These are phyloP conservation scores for Grammomys surdaster DNA, from an alignment of 2,113 vertebrate genomes.

Conservation along the genomic window DNA sequence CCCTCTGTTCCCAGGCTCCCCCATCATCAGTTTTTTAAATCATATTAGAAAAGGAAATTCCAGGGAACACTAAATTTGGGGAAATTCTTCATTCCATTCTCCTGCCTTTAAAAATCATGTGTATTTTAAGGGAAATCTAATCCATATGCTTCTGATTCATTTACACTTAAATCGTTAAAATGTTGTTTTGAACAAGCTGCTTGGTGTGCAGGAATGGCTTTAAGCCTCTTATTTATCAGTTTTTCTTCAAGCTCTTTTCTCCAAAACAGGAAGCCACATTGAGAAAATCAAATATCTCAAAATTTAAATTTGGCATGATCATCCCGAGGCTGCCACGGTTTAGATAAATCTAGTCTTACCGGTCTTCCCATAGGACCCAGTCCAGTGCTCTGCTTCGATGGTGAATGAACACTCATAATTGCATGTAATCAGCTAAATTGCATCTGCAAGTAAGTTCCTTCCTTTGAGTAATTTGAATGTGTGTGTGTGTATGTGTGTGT, in stretches of 20 bases:
- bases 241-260: conserved; percentile 71
- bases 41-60: conserved; percentile 70
- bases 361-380: conserved; percentile 53
- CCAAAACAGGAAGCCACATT: conserved; percentile 78
- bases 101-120: conserved; percentile 76
- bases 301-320: conserved; percentile 70
- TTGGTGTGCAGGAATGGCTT: conserved; percentile 72
- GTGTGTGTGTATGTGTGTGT: not conserved
- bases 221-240: conserved; percentile 67
- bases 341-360: conserved; percentile 64
- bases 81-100: conserved; percentile 77
- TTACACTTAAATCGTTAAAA: conserved; percentile 83
- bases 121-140: conserved; percentile 80
- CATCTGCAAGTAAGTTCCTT: conserved; percentile 59
- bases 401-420: conserved; percentile 64
- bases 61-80: conserved; percentile 70
- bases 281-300: conserved; percentile 44
- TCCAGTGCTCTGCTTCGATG: not conserved
- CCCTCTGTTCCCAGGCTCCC: not conserved
- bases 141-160: conserved; percentile 83
- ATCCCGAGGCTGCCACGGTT: conserved; percentile 57
- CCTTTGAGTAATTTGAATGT: conserved; percentile 71
- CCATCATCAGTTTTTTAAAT: conserved; percentile 70
- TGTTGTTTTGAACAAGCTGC: conserved; percentile 79
- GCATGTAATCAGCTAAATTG: conserved; percentile 60